A percentile compares a stretch with the other conserved stretches of the same genome.
phyloP scores from a whole-genome alignment of 1,140 invertebrate species.

The Leptinotarsa lineolata region DNA sequence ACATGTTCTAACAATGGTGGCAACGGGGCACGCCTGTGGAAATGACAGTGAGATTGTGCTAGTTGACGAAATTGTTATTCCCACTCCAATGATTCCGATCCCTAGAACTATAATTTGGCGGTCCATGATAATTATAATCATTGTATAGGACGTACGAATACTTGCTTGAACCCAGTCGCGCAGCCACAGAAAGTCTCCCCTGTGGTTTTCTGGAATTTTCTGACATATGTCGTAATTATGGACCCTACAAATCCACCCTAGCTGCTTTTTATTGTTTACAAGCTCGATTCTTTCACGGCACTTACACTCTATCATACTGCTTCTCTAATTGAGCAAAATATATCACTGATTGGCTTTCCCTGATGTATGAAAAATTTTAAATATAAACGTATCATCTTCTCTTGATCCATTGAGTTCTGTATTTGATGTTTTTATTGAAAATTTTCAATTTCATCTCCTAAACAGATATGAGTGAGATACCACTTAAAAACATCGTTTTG shows the following conservation, averaged over 20 bases:
- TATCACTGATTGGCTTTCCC: neutral
- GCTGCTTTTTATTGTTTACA: conserved; percentile 42
- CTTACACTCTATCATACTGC: conserved; percentile 29
- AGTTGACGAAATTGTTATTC: conserved; percentile 27
- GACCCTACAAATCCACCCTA: conserved; percentile 42
- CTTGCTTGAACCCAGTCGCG: conserved; percentile 33
- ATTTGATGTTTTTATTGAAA: too few relatives aligned
- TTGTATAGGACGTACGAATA: conserved; percentile 32
- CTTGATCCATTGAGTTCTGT: too few relatives aligned
- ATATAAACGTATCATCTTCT: too few relatives aligned
- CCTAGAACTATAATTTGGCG: conserved; percentile 33
- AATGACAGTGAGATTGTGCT: conserved; percentile 28
- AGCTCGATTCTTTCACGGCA: conserved; percentile 38
- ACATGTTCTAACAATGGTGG: conserved; percentile 18
- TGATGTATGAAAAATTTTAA: too few relatives aligned
- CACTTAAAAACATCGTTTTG: too few relatives aligned
- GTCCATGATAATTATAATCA: conserved; percentile 43
- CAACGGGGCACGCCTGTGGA: conserved; percentile 16
- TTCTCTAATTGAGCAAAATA: conserved; percentile 23
- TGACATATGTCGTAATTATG: conserved; percentile 49
- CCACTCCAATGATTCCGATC: conserved; percentile 33
- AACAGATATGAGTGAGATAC: too few relatives aligned
- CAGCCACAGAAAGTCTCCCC: conserved; percentile 46
- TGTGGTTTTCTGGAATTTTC: conserved; percentile 49
- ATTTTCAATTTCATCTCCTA: too few relatives aligned